Base-by-base conservation (phyloP, 2,888 invertebrate genomes). In the Oscheius myriophilus region DNA sequence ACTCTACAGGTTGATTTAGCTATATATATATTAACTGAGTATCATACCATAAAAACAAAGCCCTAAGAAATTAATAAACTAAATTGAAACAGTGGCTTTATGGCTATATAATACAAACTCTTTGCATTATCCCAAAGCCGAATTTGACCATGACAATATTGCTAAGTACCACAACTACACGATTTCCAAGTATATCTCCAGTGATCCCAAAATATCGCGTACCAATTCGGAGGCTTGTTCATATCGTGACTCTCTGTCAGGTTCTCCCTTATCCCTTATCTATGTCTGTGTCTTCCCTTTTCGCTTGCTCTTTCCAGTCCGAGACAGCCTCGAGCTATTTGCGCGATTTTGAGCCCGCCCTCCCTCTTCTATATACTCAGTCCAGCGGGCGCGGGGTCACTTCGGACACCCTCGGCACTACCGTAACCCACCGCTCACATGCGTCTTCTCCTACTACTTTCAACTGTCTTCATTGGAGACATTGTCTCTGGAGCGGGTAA, bases 201-300 rank as follows among this genome's bases (percentile, higher is more conserved):
- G 18, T 25, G 1, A 16, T 63, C 63, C 63, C 63, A 53, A 63
- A 63, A 63, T 49, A 63, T 42, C 26, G 14, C 63, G 63, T 63
- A 41, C 63, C 63, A 63, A 63, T 63, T 63, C 63, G 16, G 42
- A 63, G 39, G 23, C 63, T 51, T 63, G 53, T 63, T 63, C 63
- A 63, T 63, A 63, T 63, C 63, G 63, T 63, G 63, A 63, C 63
- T 63, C 63, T 42, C 63, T 63, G 63, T 63, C 63, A 63, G 39
- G 49, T 55, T 55, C 65, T 65, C 55, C 65, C 46, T 55, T 54
- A 65, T 65, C 65, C 65, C 65, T 65, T 65, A 65, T 65, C 65
- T 51, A 45, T 53, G 43, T 65, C 54, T 65, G 45, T 16, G 54
- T 65, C 65, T 65, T 55, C 46, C 43, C 55, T 51, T 61, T 65